Percentiles rank a stretch among this genome's conserved stretches.
Evolutionary conservation across 2,888 invertebrate genomes (phyloP).

Genomic region (Cosmorhoe ocellata): DNA sequence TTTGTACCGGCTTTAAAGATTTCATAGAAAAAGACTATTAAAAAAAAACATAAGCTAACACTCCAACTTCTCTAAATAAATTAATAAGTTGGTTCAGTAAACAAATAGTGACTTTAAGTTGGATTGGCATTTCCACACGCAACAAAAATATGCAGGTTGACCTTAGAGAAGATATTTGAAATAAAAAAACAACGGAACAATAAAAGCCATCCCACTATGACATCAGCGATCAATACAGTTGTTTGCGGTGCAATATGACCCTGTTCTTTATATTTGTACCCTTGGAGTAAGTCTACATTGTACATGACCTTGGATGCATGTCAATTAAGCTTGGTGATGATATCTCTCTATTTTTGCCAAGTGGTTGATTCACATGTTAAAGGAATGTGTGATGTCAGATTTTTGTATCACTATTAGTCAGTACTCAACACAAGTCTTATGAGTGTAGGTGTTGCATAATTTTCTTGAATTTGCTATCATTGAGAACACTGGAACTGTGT

Average conservation of each 20-base stretch:
- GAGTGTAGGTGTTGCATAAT: slow-evolving; percentile 24
- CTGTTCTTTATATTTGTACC: slow-evolving; percentile 25
- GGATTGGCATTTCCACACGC: no score
- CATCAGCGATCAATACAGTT: slow-evolving; percentile 26
- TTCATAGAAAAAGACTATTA: no score
- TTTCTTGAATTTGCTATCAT: slow-evolving; percentile 18
- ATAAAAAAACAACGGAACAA: slow-evolving; percentile 10
- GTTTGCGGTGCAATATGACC: slow-evolving; percentile 27
- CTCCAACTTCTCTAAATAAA: no score
- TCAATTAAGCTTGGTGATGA: slow-evolving; percentile 54
- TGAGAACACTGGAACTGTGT: slow-evolving; percentile 7
- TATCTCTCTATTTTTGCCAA: slow-evolving; percentile 53
- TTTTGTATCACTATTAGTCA: slow-evolving; percentile 40
- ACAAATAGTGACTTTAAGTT: no score
- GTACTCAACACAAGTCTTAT: slow-evolving; percentile 2
- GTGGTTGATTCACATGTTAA: slow-evolving; percentile 52
- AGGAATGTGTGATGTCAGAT: slow-evolving; percentile 58
- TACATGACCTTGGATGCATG: slow-evolving; percentile 46
- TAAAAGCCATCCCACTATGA: slow-evolving; percentile 13
- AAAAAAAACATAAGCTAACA: no score
- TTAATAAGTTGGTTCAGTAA: no score
- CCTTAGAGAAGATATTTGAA: neutral
- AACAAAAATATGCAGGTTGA: neutral
- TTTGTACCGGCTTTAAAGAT: no score
- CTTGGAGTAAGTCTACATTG: slow-evolving; percentile 15